Base-by-base conservation (phyloP, 2,113 vertebrate species). In the Halichoeres trimaculatus region DNA sequence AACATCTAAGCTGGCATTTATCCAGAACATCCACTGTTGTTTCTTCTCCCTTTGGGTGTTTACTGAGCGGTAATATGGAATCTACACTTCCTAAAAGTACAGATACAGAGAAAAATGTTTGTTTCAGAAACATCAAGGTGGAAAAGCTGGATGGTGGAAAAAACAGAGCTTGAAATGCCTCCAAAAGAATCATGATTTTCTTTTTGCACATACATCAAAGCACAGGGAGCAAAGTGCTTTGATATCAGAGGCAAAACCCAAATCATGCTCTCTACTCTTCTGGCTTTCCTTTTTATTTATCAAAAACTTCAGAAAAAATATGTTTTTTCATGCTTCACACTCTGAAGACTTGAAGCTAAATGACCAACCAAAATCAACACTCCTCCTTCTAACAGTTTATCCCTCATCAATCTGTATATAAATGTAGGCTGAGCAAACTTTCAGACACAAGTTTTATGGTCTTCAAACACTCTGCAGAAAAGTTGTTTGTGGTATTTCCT, bases 1-100 rank as follows among this genome's bases (percentile, higher is more conserved):
- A 90, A 86, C 74, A 86, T 90, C 81, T 85, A 61, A 86, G 71
- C 70, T 79, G 77, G 74, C 63, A 73, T 86, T 76, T 80, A 68
- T 82, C 78, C 81, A 76, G 51, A 74, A 78, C 81, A 84, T 76
- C 70, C 47, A 69, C 57, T 50, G 70, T 76, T 77, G 56, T 76
- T 83, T 76, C 63, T 64, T 17, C 48, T 23, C 76, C 85, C 76
- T 30, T 65, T 73, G 83, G 84, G 75, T 81, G 74, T 88, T 86
- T 86, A 69, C 59, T 70, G 52, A 84, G 62, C 11, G 47, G 45
- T 82, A 66, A 85, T 78, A 88, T 62, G 17, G 76, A 82, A 81
- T 83, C 48, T 68, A 50, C 73, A 84, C 74, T 86, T 87, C 81
- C 81, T 85, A 65, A 81, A 85, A 89, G 72, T 66, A 80, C 48